Percentiles rank a stretch among this genome's conserved stretches.
Evolutionary conservation across 2,888 invertebrate genomes (phyloP).

Genomic region (Acleris emargana): DNA sequence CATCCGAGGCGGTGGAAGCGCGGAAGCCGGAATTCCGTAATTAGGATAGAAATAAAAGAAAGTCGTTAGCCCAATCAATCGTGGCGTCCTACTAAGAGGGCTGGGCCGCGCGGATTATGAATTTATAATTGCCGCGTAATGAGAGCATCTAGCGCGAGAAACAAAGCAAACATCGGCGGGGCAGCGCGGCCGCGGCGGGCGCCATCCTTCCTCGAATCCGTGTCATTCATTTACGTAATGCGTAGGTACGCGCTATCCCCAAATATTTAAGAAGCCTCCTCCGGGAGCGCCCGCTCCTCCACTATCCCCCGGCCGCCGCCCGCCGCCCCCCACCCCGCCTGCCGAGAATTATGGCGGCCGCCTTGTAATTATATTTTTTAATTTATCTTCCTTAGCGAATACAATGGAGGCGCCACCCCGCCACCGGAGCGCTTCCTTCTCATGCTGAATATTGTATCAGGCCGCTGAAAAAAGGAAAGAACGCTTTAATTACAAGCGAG

Average conservation of each 20-base stretch:
- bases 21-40: slow-evolving; percentile 73
- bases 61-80: slow-evolving; percentile 79
- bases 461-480: slow-evolving; percentile 83
- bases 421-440: slow-evolving; percentile 82
- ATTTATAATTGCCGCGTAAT: slow-evolving; percentile 78
- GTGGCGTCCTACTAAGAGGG: slow-evolving; percentile 37
- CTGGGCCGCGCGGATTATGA: slow-evolving; percentile 49
- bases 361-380: slow-evolving; percentile 88
- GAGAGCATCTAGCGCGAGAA: slow-evolving; percentile 83
- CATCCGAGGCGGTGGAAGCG: slow-evolving; percentile 54
- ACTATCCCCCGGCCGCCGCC: slow-evolving; percentile 68
- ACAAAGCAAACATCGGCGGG: slow-evolving; percentile 79
- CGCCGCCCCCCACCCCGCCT: slow-evolving; percentile 69
- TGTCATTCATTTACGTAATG: slow-evolving; percentile 85
- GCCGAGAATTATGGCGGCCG: slow-evolving; percentile 86
- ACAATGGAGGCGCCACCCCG: slow-evolving; percentile 84
- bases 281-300: slow-evolving; percentile 81
- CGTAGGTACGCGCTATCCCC: slow-evolving; percentile 85
- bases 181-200: slow-evolving; percentile 48
- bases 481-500: slow-evolving; percentile 84
- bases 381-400: slow-evolving; percentile 88
- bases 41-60: slow-evolving; percentile 74
- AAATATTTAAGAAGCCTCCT: slow-evolving; percentile 85
- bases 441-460: slow-evolving; percentile 84
- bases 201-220: slow-evolving; percentile 84